Evolutionary conservation across 2,888 invertebrate species (phyloP), one percentile per base, ranked within the genome.

Genomic region (Drosophila ustulata): DNA sequence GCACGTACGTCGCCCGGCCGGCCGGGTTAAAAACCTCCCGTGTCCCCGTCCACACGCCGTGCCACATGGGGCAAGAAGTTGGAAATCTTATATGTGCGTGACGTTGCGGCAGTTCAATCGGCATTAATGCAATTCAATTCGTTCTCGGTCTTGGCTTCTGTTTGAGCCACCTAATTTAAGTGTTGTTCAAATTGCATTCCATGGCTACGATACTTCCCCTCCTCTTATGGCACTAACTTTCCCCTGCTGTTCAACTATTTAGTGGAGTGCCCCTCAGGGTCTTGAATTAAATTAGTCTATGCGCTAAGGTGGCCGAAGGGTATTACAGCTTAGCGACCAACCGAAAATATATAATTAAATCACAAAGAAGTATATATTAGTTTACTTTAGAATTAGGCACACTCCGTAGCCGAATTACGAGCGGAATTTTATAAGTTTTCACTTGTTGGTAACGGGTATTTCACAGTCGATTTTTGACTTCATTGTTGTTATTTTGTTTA

Each of bases 131-230:
- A 28, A 57, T 57, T 30, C 55, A 28, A 57, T 57, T 30, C 49
- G 52, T 63, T 49, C 61, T 64, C 64, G 52, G 50, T 61, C 47
- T 61, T 26, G 58, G 47, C 62, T 85, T 82, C 52, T 73, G 62
- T 59, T 77, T 71, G 52, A 78, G 85, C 82, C 82, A 78, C 72
- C 67, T 75, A 70, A 78, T 84, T 84, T 68, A 81, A 64, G 64
- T 68, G 71, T 71, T 68, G 71, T 71, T 83, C 57, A 69, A 80
- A 80, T 68, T 81, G 79, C 82, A 67, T 55, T 63, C 57, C 47
- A 58, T 51, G 62, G 18, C 46, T 56, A 71, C 41, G 23, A 4
- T 2, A 30, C 28, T 37, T 11, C 26, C 32, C 32, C 30, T 7
- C 39, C 7, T 2, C 46, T 5, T 9, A 32, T 18, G n/a, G n/a